Base-by-base conservation (phyloP, 2,797 vertebrate genomes). In the Anas georgica region DNA sequence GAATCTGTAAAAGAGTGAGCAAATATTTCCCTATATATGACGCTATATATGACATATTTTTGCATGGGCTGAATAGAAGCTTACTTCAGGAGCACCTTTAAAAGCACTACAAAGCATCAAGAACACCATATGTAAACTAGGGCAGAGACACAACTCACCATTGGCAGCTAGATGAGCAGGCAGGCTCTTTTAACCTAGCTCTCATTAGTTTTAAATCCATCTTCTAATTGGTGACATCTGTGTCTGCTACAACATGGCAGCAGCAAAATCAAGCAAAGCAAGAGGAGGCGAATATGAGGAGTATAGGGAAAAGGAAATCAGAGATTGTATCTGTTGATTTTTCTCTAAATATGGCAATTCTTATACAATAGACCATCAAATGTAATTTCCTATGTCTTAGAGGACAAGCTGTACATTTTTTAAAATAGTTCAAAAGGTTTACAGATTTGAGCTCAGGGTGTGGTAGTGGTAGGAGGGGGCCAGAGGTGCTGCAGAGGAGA, bases 341-440 rank as follows among this genome's bases (percentile, higher is more conserved):
- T 97, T 94, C 91, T 96, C 95, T 95, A 96, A 97, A 95, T 96
- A 94, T 96, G 91, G 96, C 94, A 90, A 94, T 96, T 90, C 88
- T 96, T 96, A 94, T 95, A 96, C 95, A 96, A 97, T 96, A 85
- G 95, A 75, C 90, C 86, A 95, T 95, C 90, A 91, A 96, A 96
- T 94, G 94, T 69, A 93, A 96, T 93, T 96, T 96, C 95, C 95
- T 96, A 96, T 91, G 91, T 77, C 86, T 97, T 87, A 58, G 93
- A 75, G 94, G 58, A 95, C 96, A 97, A 94, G 90, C 72, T 88
- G 96, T 96, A 95, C 94, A 62, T 93, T 95, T 94, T 94, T 94
- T 91, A 88, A 95, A 96, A 96, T 97, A 96, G 95, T 96, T 97
- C 94, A 97, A 94, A 96, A 93, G 91, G 56, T 75, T 94, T 95